phyloP scores from a whole-genome alignment of 2,797 vertebrate genomes.

The Antrozous pallidus region DNA sequence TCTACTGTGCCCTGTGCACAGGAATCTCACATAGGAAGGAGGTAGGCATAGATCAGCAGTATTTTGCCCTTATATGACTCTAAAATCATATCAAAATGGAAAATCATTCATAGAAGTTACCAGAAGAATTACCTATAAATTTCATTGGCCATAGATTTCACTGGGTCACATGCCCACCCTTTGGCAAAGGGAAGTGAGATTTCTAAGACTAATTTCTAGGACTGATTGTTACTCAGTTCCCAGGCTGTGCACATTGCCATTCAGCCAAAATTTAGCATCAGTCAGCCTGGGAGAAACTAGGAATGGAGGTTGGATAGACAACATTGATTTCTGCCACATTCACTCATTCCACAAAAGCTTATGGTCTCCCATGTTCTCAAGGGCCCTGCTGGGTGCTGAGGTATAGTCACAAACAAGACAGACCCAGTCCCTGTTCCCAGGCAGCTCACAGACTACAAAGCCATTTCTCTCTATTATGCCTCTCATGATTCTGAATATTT shows the following conservation, averaged over 20 bases:
- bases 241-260: background rate
- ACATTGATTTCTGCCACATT: background rate
- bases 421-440: background rate
- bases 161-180: background rate
- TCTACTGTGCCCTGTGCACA: background rate
- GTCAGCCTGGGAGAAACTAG: background rate
- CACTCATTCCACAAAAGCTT: background rate
- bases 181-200: background rate
- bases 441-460: background rate
- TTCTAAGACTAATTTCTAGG: background rate
- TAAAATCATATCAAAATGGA: background rate
- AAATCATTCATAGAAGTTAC: background rate
- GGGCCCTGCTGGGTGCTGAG: background rate
- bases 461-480: conserved; percentile 54
- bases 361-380: background rate
- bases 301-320: background rate
- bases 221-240: background rate
- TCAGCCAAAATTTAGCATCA: background rate
- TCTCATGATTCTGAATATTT: conserved; percentile 52
- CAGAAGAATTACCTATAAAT: background rate
- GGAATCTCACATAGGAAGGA: background rate
- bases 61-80: background rate
- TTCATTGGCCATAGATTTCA: background rate
- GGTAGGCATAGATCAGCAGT: background rate
- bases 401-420: background rate